Base-by-base conservation (phyloP, 2,888 invertebrate genomes). In the Melangyna quadrimaculata region DNA sequence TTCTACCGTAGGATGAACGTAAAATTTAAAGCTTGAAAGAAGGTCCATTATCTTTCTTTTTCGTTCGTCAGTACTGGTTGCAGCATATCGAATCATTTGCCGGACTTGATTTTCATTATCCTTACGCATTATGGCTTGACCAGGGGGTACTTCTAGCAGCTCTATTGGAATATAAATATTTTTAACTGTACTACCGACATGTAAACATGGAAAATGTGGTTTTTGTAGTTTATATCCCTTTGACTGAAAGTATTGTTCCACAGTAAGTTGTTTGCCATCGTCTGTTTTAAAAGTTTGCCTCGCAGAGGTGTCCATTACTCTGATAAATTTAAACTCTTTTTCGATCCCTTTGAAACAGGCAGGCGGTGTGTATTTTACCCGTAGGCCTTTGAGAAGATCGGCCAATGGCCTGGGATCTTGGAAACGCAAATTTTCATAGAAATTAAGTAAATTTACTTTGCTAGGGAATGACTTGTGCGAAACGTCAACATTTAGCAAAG, bases 401-500 rank as follows among this genome's bases (percentile, higher is more conserved):
- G 10, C n/a, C 0, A 87, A 35, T 1, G n/a, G 22, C 12, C 12
- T n/a, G 14, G 27, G 14, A 17, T 6, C 3, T 17, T 4, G 22
- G 17, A 8, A 6, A 1, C 67, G 37, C 14, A 8, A 14, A 12
- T 9, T 27, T 8, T 73, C 45, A 32, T 61, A 77, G n/a, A 69
- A 80, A 0, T 14, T 0, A 7, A 65, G 51, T n/a, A 86, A 48
- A 10, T 81, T 69, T 2, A 72, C 32, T 9, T 90, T 89, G 57
- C 91, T 94, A 0, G 96, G 96, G 89, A 97, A 97, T 0, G 95
- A 96, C 91, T 97, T 97, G 89, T 97, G 96, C 0, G 96, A 95
- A 45, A 97, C 96, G 92, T 99, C 99, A 75, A 99, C 95, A 91
- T 99, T 99, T 45, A 99, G 92, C 91, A 96, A 96, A 69, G 97